Percentiles rank a stretch among this genome's conserved stretches.
Evolutionary conservation across 2,888 invertebrate genomes (phyloP).

Genomic region (Acronicta psi): DNA sequence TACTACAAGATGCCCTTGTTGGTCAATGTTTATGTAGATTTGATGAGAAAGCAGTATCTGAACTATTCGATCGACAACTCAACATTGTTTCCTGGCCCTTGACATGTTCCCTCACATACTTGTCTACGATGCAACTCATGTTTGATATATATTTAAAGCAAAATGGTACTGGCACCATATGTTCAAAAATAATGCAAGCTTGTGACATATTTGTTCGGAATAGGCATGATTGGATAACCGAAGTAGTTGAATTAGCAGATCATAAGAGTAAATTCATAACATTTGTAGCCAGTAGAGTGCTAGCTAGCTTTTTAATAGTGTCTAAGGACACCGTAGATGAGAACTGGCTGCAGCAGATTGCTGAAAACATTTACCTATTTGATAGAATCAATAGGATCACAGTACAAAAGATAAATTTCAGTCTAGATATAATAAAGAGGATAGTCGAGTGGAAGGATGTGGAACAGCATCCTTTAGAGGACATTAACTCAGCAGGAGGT

Average conservation of each 20-base stretch:
- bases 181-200: slow-evolving; percentile 93
- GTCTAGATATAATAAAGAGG: slow-evolving; percentile 94
- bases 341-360: slow-evolving; percentile 93
- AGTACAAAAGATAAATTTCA: slow-evolving; percentile 94
- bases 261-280: slow-evolving; percentile 94
- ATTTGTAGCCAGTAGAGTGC: slow-evolving; percentile 93
- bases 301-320: slow-evolving; percentile 95
- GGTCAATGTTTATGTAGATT: slow-evolving; percentile 94
- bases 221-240: slow-evolving; percentile 95
- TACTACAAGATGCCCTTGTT: slow-evolving; percentile 91
- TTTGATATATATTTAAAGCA: slow-evolving; percentile 96
- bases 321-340: slow-evolving; percentile 94
- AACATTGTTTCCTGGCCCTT: slow-evolving; percentile 85
- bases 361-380: slow-evolving; percentile 91
- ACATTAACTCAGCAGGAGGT: slow-evolving; percentile 81
- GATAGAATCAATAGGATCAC: slow-evolving; percentile 91
- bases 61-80: slow-evolving; percentile 91
- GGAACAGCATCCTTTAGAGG: slow-evolving; percentile 94
- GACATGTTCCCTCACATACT: slow-evolving; percentile 91
- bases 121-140: slow-evolving; percentile 94
- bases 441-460: slow-evolving; percentile 97
- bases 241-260: slow-evolving; percentile 94
- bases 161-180: slow-evolving; percentile 94
- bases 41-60: slow-evolving; percentile 91
- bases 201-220: slow-evolving; percentile 94